Evolutionary conservation across 2,113 vertebrate species (phyloP).

Genomic region (Plecotus auritus): DNA sequence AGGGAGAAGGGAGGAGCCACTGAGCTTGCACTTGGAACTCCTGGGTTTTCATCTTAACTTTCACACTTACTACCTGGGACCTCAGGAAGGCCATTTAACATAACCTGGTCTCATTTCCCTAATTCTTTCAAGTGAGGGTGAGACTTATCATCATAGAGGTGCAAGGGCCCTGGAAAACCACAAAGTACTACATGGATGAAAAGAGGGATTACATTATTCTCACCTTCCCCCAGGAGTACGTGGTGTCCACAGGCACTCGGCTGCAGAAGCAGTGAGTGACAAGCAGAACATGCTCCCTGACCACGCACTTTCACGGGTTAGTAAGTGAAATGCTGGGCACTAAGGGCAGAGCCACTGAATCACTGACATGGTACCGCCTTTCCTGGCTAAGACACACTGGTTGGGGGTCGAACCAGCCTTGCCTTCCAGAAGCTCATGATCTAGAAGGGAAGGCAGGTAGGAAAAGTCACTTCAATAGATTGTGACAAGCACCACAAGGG

Average conservation of each 20-base stretch:
- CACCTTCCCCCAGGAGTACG: neutral
- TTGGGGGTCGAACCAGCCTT: rapidly evolving
- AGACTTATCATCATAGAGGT: neutral
- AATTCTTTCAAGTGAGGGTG: neutral
- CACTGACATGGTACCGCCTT: neutral
- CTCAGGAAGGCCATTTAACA: neutral
- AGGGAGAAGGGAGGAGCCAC: too few species aligned
- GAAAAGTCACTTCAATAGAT: rapidly evolving
- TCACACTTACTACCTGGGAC: neutral
- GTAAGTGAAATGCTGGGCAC: neutral
- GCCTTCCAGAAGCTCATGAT: neutral
- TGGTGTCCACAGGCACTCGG: neutral
- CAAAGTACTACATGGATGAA: neutral
- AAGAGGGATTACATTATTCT: neutral
- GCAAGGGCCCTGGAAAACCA: neutral
- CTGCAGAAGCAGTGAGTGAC: neutral
- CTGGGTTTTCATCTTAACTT: neutral
- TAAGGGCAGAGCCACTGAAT: neutral
- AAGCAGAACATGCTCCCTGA: neutral
- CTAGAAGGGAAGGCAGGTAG: neutral
- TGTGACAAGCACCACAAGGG: neutral
- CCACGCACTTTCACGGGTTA: neutral
- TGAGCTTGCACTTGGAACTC: neutral
- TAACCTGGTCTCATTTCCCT: neutral
- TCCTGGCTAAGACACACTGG: neutral